Conservation (phyloP, 2,888 invertebrate genomes). For the Amphipoea lucens region DNA sequence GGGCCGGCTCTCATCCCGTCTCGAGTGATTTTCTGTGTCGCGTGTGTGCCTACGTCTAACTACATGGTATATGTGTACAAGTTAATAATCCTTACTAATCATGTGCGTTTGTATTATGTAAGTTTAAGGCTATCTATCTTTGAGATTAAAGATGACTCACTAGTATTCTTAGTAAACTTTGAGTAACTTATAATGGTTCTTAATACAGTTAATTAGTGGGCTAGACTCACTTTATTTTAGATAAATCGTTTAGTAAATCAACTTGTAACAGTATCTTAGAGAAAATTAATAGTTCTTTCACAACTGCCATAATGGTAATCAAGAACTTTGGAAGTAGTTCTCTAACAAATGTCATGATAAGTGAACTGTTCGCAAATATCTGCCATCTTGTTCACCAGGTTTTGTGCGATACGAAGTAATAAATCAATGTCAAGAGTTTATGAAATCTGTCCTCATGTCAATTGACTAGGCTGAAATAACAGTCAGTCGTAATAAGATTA, state of each 20-base stretch:
- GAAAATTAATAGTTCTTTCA: conserved; percentile 53
- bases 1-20: conserved; percentile 47
- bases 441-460: conserved; percentile 36
- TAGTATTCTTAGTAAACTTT: conserved; percentile 31
- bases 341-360: conserved; percentile 53
- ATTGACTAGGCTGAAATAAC: conserved; percentile 30
- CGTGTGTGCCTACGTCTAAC: conserved; percentile 36
- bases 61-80: conserved; percentile 17
- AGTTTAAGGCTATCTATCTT: conserved; percentile 31
- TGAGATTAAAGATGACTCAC: conserved; percentile 26
- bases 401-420: conserved; percentile 48
- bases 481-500: conserved; percentile 7
- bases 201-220: conserved; percentile 38
- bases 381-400: conserved; percentile 45
- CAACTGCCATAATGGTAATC: conserved; percentile 48
- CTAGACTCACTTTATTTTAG: conserved; percentile 49
- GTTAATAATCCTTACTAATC: conserved; percentile 53
- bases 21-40: conserved; percentile 52
- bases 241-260: conserved; percentile 49
- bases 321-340: conserved; percentile 57
- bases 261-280: conserved; percentile 46
- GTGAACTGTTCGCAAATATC: conserved; percentile 52
- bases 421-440: conserved; percentile 55
- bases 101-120: conserved; percentile 24
- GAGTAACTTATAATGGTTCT: conserved; percentile 42